These are phyloP conservation scores for Marmota flaviventris DNA, from an alignment of 2,113 vertebrate genomes.

Conservation along the genomic window DNA sequence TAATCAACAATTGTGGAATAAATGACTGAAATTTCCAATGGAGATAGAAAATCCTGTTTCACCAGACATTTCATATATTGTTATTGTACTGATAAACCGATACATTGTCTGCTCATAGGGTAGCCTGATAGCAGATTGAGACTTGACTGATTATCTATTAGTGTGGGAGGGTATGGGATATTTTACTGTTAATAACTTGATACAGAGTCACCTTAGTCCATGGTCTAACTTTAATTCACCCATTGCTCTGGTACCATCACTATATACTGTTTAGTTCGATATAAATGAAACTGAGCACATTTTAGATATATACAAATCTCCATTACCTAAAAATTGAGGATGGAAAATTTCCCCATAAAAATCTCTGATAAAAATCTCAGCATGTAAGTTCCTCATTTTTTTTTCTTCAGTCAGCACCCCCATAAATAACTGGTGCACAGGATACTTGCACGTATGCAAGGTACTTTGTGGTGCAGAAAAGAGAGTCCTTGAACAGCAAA, in stretches of 20 bases:
- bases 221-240: not conserved
- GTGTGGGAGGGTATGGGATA: not conserved
- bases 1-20: not conserved
- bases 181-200: not conserved
- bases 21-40: not conserved
- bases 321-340: not conserved
- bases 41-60: not conserved
- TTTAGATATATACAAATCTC: not conserved
- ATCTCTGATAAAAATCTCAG: constrained; percentile 14
- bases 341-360: not conserved
- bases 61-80: not conserved
- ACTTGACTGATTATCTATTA: not conserved
- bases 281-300: not conserved
- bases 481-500: not conserved
- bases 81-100: not conserved
- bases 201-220: not conserved
- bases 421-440: not conserved
- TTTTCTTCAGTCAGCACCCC: not conserved
- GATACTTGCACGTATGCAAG: not conserved
- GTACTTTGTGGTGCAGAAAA: not conserved
- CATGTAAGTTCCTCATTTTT: not conserved
- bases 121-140: not conserved
- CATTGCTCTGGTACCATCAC: not conserved
- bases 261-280: not conserved
- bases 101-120: not conserved